These are phyloP conservation scores for Porites cylindrica DNA, from an alignment of 92 coral and sea anemone species.

Conservation along the genomic window DNA sequence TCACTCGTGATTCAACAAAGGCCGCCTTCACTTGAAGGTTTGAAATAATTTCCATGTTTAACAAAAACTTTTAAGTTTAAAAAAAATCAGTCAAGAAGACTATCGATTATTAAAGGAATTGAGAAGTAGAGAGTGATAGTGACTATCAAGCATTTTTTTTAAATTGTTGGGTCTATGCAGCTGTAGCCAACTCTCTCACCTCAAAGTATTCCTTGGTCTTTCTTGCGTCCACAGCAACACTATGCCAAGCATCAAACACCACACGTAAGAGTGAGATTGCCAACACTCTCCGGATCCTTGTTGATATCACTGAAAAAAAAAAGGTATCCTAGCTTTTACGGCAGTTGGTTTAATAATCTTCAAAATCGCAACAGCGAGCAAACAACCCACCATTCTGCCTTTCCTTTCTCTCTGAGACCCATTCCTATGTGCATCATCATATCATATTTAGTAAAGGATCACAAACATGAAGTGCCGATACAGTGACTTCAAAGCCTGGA, in stretches of 20 bases:
- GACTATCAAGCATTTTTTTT: too few species aligned
- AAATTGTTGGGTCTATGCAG: too few species aligned
- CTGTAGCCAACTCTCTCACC: slow-evolving; percentile 53
- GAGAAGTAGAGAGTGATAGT: too few species aligned
- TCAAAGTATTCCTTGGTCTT: slow-evolving; percentile 97
- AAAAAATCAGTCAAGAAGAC: too few species aligned
- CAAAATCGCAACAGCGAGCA: neutral
- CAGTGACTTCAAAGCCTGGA: too few species aligned
- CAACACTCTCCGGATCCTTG: slow-evolving; percentile 77
- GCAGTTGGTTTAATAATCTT: neutral
- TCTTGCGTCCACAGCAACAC: slow-evolving; percentile 91
- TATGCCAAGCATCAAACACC: slow-evolving; percentile 93
- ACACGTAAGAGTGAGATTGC: slow-evolving; percentile 82
- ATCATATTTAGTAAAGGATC: slow-evolving; percentile 44
- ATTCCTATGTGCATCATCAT: slow-evolving; percentile 58
- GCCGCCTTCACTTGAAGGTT: too few species aligned
- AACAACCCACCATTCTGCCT: slow-evolving; percentile 78
- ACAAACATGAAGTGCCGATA: neutral
- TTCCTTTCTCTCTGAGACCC: slow-evolving; percentile 82
- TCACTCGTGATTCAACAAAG: neutral
- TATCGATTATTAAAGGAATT: too few species aligned
- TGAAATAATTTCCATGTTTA: too few species aligned
- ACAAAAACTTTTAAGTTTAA: too few species aligned
- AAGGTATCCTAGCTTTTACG: neutral
- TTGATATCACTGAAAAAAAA: slow-evolving; percentile 72